Evolutionary conservation across 2,113 vertebrate genomes (phyloP).

Genomic region (Scomber colias): DNA sequence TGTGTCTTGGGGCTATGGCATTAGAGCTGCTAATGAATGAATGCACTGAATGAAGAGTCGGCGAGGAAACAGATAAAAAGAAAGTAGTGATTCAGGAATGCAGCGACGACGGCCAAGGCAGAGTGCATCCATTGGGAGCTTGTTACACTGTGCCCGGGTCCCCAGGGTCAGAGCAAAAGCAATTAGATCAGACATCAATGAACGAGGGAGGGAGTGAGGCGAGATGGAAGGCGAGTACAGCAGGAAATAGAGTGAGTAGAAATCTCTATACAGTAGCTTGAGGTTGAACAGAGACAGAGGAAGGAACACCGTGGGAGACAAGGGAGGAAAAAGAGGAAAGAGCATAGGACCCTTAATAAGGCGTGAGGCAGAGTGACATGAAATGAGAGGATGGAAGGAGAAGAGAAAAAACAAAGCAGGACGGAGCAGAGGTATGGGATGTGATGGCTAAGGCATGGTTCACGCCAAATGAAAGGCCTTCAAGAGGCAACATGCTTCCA

Average conservation of each 20-base stretch:
- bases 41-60: constrained; percentile 54
- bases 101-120: constrained; percentile 36
- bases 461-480: constrained; percentile 57
- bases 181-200: constrained; percentile 88
- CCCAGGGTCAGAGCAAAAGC: constrained; percentile 83
- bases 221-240: constrained; percentile 51
- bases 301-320: constrained; percentile 24
- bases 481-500: constrained; percentile 60
- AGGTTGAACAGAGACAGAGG: constrained; percentile 15
- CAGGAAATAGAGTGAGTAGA: constrained; percentile 45
- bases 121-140: constrained; percentile 88
- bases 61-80: constrained; percentile 87
- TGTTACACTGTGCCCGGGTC: constrained; percentile 88
- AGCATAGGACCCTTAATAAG: constrained; percentile 21
- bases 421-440: constrained; percentile 23
- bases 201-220: constrained; percentile 64
- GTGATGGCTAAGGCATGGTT: constrained; percentile 22
- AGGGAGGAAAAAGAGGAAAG: constrained; percentile 14
- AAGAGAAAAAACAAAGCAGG: constrained; percentile 17
- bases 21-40: constrained; percentile 85
- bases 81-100: constrained; percentile 68
- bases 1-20: constrained; percentile 74
- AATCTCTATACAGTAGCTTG: constrained; percentile 43
- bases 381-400: constrained; percentile 20
- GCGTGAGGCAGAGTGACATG: constrained; percentile 5